Evolutionary conservation across 1,140 invertebrate genomes (phyloP), one percentile per base, ranked within the genome.

Genomic region (Ostrea denselamellosa): DNA sequence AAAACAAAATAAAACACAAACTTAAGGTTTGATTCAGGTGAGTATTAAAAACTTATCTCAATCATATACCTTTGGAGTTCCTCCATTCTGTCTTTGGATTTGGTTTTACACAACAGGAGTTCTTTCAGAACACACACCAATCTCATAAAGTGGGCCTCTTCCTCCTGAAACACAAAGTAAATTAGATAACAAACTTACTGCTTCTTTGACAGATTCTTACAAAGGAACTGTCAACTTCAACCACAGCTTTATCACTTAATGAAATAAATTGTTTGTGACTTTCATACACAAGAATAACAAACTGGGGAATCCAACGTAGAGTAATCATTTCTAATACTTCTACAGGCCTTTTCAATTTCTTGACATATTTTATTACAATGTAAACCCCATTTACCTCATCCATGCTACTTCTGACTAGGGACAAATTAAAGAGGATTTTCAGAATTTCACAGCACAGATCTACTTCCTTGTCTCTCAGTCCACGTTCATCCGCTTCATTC

Each of bases 381-480:
- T 14, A 83, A 83, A 83, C 28, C 9, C 34, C 3, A 85, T 53
- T 88, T 85, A 95, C 95, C 93, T 95, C 95, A 93, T 95, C 95
- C 44, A 95, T 86, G 77, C 93, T 93, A 77, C 93, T 93, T 90
- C 94, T 94, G 65, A 95, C 95, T 12, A 95, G 90, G 71, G 93
- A 92, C 85, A 99, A 94, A 94, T 98, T 99, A 93, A 98, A 99
- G 87, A 99, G 95, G 17, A 97, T 96, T 95, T 99, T 99, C 9
- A 99, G 95, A 90, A 98, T 96, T 95, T 99, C 98, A 95, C 96
- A 97, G 44, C 96, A 95, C 65, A 98, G 95, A 85, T 96, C 96
- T 62, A 97, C 96, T 92, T 97, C 93, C 65, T 97, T 96, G 95
- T 97, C 95, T 65, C 93, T 92, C 19, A 95, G 89, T n/a, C 91